Base-by-base conservation (phyloP, 2,888 invertebrate species). In the Linyphia triangularis region DNA sequence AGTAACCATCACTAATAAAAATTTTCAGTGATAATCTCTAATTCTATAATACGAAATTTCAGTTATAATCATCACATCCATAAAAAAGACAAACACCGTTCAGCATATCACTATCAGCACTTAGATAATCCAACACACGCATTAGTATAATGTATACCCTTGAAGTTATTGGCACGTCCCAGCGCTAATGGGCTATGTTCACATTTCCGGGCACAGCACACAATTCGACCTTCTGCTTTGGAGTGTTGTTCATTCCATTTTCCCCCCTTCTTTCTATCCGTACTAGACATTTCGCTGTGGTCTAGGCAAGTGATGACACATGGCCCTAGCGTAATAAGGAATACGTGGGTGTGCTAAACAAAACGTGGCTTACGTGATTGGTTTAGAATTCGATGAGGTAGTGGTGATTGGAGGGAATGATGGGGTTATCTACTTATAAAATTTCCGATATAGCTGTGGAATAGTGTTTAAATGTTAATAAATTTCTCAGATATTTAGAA, bases 301-400 rank as follows among this genome's bases (percentile, higher is more conserved):
- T 65, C 61, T 43, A 65, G 63, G 67, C 40, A 77, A 77, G 84
- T 85, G 84, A 85, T 77, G 77, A 85, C 84, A 85, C 69, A 69
- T 67, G 75, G 75, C 22, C 33, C 65, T 73, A 69, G 51, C 77
- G 84, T 77, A 85, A 85, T 85, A 77, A 85, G 75, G 67, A 77
- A 65, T 30, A 85, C 84, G 83, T 26, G 61, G 61, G 28, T 61
- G 16, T 10, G 61, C 37, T 24, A 30, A 75, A 83, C 67, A 84
- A 51, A 28, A 84, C 75, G 75, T 59, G 69, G 77, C 30, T 85
- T 85, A 85, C 84, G 84, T 85, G 84, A 77, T 85, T 77, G 84
- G 84, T 77, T 67, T 65, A 37, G 84, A 69, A 85, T 75, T 77
- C 67, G 40, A 30, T 40, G 33, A 63, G 61, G 57, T 59, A 43